A percentile compares a stretch with the other conserved stretches of the same genome.
Evolutionary conservation across 2,888 invertebrate species (phyloP).

Genomic region (Harmothoe impar): DNA sequence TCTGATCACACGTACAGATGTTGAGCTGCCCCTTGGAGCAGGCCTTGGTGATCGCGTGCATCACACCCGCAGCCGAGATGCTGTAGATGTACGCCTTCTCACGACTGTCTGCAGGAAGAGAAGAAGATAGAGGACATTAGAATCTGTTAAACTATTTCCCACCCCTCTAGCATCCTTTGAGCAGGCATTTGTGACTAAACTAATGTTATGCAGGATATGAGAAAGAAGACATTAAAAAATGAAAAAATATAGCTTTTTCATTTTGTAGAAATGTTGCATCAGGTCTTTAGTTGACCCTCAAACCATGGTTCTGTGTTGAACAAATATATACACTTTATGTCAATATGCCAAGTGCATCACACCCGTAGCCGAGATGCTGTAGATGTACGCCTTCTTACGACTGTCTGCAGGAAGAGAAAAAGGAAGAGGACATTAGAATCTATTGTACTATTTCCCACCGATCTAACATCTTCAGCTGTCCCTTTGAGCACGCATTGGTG

Average conservation of each 20-base stretch:
- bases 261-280: no score
- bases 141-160: no score
- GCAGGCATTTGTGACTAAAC: no score
- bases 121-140: background rate
- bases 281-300: no score
- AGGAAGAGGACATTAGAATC: no score
- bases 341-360: no score
- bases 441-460: no score
- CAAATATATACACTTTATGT: no score
- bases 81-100: slow-evolving; percentile 96
- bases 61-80: slow-evolving; percentile 93
- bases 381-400: slow-evolving; percentile 94
- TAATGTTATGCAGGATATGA: background rate
- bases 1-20: slow-evolving; percentile 94
- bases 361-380: slow-evolving; percentile 94
- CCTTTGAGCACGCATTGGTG: no score
- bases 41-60: slow-evolving; percentile 93
- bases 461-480: no score
- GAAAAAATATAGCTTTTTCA: background rate
- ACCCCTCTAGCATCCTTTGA: no score
- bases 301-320: no score
- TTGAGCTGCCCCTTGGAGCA: slow-evolving; percentile 89
- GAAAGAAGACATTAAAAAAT: background rate
- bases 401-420: slow-evolving; percentile 87
- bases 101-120: slow-evolving; percentile 88